phyloP scores from a whole-genome alignment of 2,888 invertebrate species.

The Cryptocephalus moraei region DNA sequence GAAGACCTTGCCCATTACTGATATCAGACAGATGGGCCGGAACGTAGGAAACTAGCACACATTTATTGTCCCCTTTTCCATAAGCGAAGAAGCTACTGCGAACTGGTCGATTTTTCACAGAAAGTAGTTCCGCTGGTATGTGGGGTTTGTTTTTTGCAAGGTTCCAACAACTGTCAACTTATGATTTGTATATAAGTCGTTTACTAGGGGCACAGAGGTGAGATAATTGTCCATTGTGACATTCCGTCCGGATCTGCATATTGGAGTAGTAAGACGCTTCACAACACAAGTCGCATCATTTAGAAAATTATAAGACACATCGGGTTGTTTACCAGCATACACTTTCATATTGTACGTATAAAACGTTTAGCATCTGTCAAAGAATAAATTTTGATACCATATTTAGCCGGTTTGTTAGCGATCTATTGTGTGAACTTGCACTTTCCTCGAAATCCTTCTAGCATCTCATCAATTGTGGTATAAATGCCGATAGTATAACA shows the following conservation, averaged over 20 bases:
- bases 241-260: constrained; percentile 14
- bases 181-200: constrained; percentile 8
- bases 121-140: constrained; percentile 3
- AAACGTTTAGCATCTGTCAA: constrained; percentile 19
- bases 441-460: constrained; percentile 19
- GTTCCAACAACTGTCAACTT: constrained; percentile 19
- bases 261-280: constrained; percentile 7
- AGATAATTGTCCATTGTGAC: constrained; percentile 18
- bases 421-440: constrained; percentile 26
- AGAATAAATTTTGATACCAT: constrained; percentile 24
- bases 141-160: constrained; percentile 17
- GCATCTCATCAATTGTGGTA: constrained; percentile 22
- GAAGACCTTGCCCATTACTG: no score
- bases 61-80: no score
- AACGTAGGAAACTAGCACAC: constrained; percentile 12
- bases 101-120: constrained; percentile 2
- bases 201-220: constrained; percentile 8
- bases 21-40: no score
- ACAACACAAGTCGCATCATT: constrained; percentile 16
- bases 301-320: constrained; percentile 13
- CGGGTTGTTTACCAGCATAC: constrained; percentile 20
- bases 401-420: constrained; percentile 22
- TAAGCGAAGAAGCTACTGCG: constrained; percentile 11
- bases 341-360: constrained; percentile 21
- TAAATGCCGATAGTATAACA: constrained; percentile 16